Evolutionary conservation across 2,113 vertebrate genomes (phyloP), one percentile per base, ranked within the genome.

Genomic region (Odocoileus hemionus): DNA sequence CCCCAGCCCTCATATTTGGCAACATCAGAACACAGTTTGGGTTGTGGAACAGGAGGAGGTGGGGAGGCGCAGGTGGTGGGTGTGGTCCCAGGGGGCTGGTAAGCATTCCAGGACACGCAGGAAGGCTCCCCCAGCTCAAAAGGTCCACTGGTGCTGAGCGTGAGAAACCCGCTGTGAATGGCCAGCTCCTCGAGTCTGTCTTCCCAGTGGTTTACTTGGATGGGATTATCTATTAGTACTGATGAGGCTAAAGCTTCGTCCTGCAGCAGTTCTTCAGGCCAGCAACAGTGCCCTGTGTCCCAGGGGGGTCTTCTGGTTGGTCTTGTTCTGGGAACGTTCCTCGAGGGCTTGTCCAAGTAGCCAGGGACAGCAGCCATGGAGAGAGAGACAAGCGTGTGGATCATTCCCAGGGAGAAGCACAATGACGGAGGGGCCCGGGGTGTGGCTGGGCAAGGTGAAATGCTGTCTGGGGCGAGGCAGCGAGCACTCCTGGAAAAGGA

Each of bases 171-270:
- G 36, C 64, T 16, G 55, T 28, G 12, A 4, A 14, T 1, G 3
- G 2, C 39, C 21, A 19, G 43, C 19, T 1, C 30, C 67, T 1
- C 0, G 43, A 17, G 39, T 15, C 15, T 0, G 39, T 36, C 74
- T 26, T 0, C 0, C 13, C 36, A 5, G 74, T 7, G 55, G 17
- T 10, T 25, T 78, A 3, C 2, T 2, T 26, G 47, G 57, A 0
- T 11, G 23, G 47, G 50, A 21, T 6, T n/a, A 0, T 39, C 91
- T 43, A 0, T 57, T 28, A 3, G 7, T 8, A 17, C 0, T 0
- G 19, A 61, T 26, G 15, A 7, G 16, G 7, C 4, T 2, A 4
- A 47, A 55, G 4, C 16, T 1, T 14, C 0, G 0, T 26, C 14
- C 36, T 13, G 14, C 5, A 10, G 4, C 7, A 25, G 21, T 39